phyloP scores from a whole-genome alignment of 1,140 invertebrate genomes.

The Achroia grisella region DNA sequence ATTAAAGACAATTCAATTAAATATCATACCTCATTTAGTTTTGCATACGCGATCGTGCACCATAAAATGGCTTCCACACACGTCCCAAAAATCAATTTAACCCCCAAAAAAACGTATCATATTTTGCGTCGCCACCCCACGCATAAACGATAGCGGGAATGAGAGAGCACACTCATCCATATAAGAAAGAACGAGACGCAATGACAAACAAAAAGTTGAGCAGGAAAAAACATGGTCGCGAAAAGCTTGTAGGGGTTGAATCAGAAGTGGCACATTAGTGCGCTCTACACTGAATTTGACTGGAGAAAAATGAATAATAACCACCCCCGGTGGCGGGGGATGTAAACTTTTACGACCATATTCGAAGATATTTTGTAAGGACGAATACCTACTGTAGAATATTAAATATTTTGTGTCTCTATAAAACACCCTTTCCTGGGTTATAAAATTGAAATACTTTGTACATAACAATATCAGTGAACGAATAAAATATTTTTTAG shows the following conservation, averaged over 20 bases:
- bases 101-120: slow-evolving; percentile 62
- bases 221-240: slow-evolving; percentile 64
- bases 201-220: slow-evolving; percentile 55
- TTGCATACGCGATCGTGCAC: no score
- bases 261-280: slow-evolving; percentile 61
- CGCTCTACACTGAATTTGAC: slow-evolving; percentile 47
- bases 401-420: slow-evolving; percentile 1
- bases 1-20: no score
- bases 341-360: slow-evolving; percentile 47
- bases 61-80: slow-evolving; percentile 52
- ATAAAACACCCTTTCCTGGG: neutral
- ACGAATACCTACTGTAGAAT: neutral
- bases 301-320: slow-evolving; percentile 66
- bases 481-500: no score
- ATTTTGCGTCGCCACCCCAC: slow-evolving; percentile 59
- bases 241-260: slow-evolving; percentile 56
- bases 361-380: slow-evolving; percentile 27
- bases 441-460: no score
- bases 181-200: slow-evolving; percentile 22
- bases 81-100: slow-evolving; percentile 67
- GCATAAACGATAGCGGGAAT: slow-evolving; percentile 34
- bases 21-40: no score
- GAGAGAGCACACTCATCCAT: slow-evolving; percentile 16
- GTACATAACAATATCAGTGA: no score
- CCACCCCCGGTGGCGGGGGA: slow-evolving; percentile 26